Percentiles rank a stretch among this genome's conserved stretches.
Conservation (phyloP, 1,140 invertebrate genomes). For the Lethrus apterus region DNA sequence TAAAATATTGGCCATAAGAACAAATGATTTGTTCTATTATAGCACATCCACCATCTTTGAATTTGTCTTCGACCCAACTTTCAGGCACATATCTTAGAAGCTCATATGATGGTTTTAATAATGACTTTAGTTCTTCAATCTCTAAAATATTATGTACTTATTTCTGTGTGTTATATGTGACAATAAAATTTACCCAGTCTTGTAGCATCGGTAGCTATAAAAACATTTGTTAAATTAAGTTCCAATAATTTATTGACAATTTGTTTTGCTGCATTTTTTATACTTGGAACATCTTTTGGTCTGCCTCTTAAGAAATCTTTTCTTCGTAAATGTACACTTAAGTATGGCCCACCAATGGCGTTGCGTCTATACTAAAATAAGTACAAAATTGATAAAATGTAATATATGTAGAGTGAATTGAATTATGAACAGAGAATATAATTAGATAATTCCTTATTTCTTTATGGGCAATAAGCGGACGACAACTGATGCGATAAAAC, state of each 20-base stretch:
- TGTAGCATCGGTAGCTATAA: conserved; percentile 76
- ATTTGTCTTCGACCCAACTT: conserved; percentile 41
- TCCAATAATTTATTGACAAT: conserved; percentile 53
- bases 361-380: conserved; percentile 40
- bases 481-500: no score
- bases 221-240: conserved; percentile 57
- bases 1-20: conserved; percentile 78
- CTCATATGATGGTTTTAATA: conserved; percentile 40
- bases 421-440: no score
- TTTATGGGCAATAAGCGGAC: no score
- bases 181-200: conserved; percentile 37
- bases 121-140: conserved; percentile 43
- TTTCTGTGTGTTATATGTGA: background rate
- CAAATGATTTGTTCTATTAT: conserved; percentile 97
- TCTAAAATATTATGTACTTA: conserved; percentile 41
- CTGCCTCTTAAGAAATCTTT: conserved; percentile 71
- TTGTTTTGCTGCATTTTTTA: conserved; percentile 64
- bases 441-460: no score
- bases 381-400: conserved; percentile 7
- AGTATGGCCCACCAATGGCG: conserved; percentile 64
- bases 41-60: conserved; percentile 81
- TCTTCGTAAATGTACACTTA: conserved; percentile 75
- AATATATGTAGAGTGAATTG: conserved; percentile 3
- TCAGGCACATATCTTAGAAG: conserved; percentile 45
- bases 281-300: conserved; percentile 59